Conservation (phyloP, 2,797 vertebrate genomes). For the Amphiprion clarkii region DNA sequence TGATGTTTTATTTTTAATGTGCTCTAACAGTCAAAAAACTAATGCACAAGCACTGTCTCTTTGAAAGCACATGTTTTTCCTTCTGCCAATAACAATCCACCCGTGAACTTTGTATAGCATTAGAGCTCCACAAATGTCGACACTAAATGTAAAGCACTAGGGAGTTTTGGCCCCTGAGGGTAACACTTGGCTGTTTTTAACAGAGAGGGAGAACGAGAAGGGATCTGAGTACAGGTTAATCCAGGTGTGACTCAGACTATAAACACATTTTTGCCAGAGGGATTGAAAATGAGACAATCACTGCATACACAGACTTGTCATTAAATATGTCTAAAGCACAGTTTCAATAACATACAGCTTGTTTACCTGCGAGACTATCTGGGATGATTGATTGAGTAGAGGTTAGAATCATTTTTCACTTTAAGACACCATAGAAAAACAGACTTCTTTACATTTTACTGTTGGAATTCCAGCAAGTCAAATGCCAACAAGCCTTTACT, state of each 20-base stretch:
- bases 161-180: slow-evolving; percentile 42
- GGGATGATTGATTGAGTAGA: slow-evolving; percentile 24
- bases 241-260: slow-evolving; percentile 52
- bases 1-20: slow-evolving; percentile 4
- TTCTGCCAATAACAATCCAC: slow-evolving; percentile 18
- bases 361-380: slow-evolving; percentile 38
- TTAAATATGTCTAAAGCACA: slow-evolving; percentile 7
- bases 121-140: slow-evolving; percentile 49
- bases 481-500: not conserved
- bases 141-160: slow-evolving; percentile 57
- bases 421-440: not conserved
- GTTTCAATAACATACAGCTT: slow-evolving; percentile 12
- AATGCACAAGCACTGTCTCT: not conserved
- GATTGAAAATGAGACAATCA: slow-evolving; percentile 26
- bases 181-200: slow-evolving; percentile 61
- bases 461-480: not conserved
- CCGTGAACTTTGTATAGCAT: slow-evolving; percentile 50
- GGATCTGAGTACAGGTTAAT: slow-evolving; percentile 41
- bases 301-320: slow-evolving; percentile 29
- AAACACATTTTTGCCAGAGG: slow-evolving; percentile 42
- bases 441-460: not conserved
- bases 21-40: slow-evolving; percentile 4
- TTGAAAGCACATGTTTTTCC: not conserved
- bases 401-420: slow-evolving; percentile 39
- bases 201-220: slow-evolving; percentile 9